phyloP scores from a whole-genome alignment of 1,140 invertebrate genomes.

The Megalopta genalis region DNA sequence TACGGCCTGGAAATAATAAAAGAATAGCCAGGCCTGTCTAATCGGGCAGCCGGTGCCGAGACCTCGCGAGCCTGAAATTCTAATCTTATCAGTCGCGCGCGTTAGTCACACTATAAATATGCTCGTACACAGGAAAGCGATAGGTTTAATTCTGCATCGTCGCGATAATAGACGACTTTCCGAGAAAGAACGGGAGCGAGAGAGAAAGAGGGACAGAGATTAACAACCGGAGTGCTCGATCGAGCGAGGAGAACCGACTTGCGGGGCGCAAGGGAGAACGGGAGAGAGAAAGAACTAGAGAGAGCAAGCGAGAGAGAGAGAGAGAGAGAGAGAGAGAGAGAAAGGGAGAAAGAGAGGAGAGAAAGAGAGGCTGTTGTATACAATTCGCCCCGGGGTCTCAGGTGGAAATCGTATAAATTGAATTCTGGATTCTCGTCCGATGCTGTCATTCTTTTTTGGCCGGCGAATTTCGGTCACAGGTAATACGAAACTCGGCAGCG shows the following conservation, averaged over 20 bases:
- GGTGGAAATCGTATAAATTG: slow-evolving; percentile 21
- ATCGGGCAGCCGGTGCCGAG: slow-evolving; percentile 37
- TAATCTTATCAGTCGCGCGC: slow-evolving; percentile 55
- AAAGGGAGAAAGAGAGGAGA: no score
- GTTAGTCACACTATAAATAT: slow-evolving; percentile 58
- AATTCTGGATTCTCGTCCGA: slow-evolving; percentile 21
- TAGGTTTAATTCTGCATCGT: slow-evolving; percentile 39
- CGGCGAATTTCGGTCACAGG: slow-evolving; percentile 47
- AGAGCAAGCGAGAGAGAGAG: not conserved
- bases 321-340: not conserved
- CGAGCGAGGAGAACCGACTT: no score
- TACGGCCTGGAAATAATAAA: not conserved
- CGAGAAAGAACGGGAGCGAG: not conserved
- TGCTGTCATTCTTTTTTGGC: slow-evolving; percentile 21
- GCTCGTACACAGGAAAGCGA: slow-evolving; percentile 27
- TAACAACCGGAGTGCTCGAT: not conserved
- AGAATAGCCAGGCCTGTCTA: not conserved
- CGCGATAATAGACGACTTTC: slow-evolving; percentile 25
- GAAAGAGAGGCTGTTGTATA: not conserved
- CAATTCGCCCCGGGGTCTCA: not conserved
- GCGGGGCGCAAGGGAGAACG: no score
- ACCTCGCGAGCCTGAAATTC: slow-evolving; percentile 40
- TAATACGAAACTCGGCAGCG: slow-evolving; percentile 39
- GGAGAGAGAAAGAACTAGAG: no score
- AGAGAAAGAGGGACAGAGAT: not conserved